Conservation (phyloP, 2,797 vertebrate genomes). For the Tenualosa ilisha region DNA sequence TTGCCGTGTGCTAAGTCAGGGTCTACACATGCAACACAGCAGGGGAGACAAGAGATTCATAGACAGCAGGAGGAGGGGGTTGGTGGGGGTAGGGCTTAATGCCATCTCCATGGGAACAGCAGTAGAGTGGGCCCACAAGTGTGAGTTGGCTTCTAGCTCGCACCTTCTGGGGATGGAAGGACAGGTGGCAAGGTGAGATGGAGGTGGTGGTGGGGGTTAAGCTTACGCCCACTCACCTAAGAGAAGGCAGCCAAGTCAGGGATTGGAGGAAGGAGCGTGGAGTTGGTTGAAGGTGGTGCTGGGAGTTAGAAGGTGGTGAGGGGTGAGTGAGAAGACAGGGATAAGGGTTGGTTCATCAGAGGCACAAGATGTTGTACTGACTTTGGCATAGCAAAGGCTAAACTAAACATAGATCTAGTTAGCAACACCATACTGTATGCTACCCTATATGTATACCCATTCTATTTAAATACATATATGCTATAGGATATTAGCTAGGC, state of each 20-base stretch:
- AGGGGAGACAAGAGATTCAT: not conserved
- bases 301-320: not conserved
- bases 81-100: not conserved
- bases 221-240: not conserved
- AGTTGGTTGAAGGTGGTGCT: not conserved
- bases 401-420: not conserved
- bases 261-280: not conserved
- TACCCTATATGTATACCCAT: too few relatives aligned
- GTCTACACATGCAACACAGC: not conserved
- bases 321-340: not conserved
- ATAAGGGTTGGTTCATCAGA: not conserved
- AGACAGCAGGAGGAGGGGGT: not conserved
- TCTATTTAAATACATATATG: too few relatives aligned
- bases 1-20: not conserved
- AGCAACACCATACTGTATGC: too few relatives aligned
- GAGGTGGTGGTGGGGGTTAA: not conserved
- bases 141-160: not conserved
- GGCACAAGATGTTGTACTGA: not conserved
- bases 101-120: slow-evolving; percentile 15
- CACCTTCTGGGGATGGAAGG: not conserved
- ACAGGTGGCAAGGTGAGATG: not conserved
- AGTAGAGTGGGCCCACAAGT: not conserved
- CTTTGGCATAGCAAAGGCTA: not conserved
- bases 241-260: not conserved
- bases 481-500: too few relatives aligned